Base-by-base conservation (phyloP, 2,888 invertebrate genomes). In the Euproctis similis region DNA sequence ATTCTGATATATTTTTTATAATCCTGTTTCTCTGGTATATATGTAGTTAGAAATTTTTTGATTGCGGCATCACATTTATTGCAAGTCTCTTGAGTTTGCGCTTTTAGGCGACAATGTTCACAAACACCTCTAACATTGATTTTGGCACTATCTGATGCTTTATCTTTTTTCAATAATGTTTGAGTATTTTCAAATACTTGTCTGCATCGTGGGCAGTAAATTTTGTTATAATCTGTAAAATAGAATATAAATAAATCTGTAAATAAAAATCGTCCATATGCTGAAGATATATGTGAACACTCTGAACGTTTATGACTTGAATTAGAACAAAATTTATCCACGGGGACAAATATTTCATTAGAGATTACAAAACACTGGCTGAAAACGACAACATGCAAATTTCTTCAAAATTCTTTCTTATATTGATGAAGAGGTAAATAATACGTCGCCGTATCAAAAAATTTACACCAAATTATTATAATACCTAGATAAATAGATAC, bases 171-270 rank as follows among this genome's bases (percentile, higher is more conserved):
- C 21, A 67, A 34, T 25, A 69, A 39, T 30, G 50, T 53, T 37
- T 59, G 47, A n/a, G 65, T 59, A 29, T 56, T 53, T 36, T 64
- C 46, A 34, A 65, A 39, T 32, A 57, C 56, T 30, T 56, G 46
- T 39, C 54, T 61, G 52, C 80, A 80, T 31, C 70, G 54, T 26
- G 58, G 59, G 39, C 80, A 80, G 21, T 36, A 51, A 33, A 68
- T 45, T 29, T 52, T 44, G 23, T 48, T 46, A 39, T 46, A 20
- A 23, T 56, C 77, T 77, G 61, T 3, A 44, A 70, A 21, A 8
- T 19, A 19, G 8, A 2, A 21, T 10, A 8, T 21, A 10, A 4
- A 21, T 10, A 21, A 21, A 1, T 4, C 19, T n/a, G n/a, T n/a
- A n/a, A n/a, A n/a, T n/a, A n/a, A n/a, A n/a, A n/a, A n/a, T n/a